Evolutionary conservation across 2,113 vertebrate species (phyloP).

Genomic region (Manacus vitellinus): DNA sequence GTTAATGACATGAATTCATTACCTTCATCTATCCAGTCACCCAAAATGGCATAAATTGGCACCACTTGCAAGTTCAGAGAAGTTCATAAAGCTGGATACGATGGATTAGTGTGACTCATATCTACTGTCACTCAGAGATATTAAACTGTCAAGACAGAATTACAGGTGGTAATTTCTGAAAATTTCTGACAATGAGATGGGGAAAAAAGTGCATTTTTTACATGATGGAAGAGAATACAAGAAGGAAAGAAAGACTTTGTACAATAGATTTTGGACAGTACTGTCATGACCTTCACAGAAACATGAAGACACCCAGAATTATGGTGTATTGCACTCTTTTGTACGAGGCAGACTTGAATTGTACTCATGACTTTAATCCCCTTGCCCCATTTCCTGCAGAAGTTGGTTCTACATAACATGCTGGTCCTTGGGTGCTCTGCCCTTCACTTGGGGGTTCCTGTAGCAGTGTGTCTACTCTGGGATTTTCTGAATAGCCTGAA

Average conservation of each 20-base stretch:
- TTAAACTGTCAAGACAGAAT: not conserved
- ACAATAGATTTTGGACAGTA: not conserved
- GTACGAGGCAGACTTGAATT: not conserved
- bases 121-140: not conserved
- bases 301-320: not conserved
- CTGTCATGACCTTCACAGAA: accelerated
- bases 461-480: not conserved
- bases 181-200: not conserved
- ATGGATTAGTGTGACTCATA: not conserved
- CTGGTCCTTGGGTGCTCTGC: accelerated
- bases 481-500: not conserved
- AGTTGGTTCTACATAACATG: accelerated
- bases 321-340: not conserved
- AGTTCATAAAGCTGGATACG: not conserved
- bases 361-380: not conserved
- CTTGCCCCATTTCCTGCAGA: not conserved
- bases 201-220: not conserved
- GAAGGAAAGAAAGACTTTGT: not conserved
- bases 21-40: not conserved
- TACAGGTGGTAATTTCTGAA: not conserved
- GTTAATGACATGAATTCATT: not conserved
- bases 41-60: not conserved
- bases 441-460: not conserved
- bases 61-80: not conserved
- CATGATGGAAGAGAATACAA: not conserved